A percentile compares a stretch with the other conserved stretches of the same genome.
Conservation (phyloP, 2,797 vertebrate species). For the Acanthurus tractus region DNA sequence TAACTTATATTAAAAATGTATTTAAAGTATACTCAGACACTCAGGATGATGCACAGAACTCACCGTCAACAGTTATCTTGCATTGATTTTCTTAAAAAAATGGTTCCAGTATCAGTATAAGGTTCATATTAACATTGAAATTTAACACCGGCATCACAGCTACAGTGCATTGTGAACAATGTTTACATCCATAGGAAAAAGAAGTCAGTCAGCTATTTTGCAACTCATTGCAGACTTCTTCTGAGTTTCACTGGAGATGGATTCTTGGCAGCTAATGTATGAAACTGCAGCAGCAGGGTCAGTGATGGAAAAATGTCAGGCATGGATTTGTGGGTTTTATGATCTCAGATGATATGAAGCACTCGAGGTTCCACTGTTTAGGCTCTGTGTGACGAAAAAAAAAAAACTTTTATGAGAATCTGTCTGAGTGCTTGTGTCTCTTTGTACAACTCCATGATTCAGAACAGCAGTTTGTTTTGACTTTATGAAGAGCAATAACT, state of each 20-base stretch:
- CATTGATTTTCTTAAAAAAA: not conserved
- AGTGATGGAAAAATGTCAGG: conserved; percentile 45
- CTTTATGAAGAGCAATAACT: conserved; percentile 29
- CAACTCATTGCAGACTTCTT: not conserved
- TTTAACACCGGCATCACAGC: not conserved
- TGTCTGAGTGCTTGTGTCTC: conserved; percentile 14
- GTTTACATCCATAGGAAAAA: conserved; percentile 3
- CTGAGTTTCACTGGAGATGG: conserved; percentile 26
- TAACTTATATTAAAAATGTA: too few relatives aligned
- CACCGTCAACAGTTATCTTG: not conserved
- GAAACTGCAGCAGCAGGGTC: conserved; percentile 31
- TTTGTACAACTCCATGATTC: conserved; percentile 17
- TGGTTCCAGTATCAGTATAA: not conserved
- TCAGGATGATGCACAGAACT: not conserved
- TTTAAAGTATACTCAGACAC: not conserved
- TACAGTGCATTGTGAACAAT: not conserved
- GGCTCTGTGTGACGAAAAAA: not conserved
- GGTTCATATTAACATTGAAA: not conserved
- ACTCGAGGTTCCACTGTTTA: conserved; percentile 21
- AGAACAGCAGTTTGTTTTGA: conserved; percentile 36
- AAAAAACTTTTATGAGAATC: conserved; percentile 4
- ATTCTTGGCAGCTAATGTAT: conserved; percentile 34
- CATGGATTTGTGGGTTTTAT: conserved; percentile 51
- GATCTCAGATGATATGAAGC: conserved; percentile 44
- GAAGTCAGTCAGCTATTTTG: not conserved